phyloP scores from a whole-genome alignment of 1,140 invertebrate species.

The Brachionus manjavacas region DNA sequence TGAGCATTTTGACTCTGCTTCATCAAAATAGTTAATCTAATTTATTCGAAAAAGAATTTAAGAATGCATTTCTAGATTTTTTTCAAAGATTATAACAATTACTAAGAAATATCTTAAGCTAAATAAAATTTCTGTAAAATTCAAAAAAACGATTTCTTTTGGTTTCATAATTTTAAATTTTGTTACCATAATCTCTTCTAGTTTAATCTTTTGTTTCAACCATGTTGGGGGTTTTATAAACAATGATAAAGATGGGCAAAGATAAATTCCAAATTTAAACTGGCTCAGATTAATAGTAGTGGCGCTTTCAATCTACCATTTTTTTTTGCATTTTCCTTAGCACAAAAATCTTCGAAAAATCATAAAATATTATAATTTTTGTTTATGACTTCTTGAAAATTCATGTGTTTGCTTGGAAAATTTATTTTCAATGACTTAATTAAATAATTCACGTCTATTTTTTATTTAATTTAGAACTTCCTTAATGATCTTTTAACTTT shows the following conservation, averaged over 20 bases:
- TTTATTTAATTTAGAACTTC: not conserved
- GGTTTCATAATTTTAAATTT: not conserved
- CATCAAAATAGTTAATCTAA: not conserved
- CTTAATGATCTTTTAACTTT: not conserved
- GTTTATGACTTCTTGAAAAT: conserved; percentile 26
- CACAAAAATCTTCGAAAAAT: conserved; percentile 12
- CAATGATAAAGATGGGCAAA: not conserved
- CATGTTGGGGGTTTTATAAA: not conserved
- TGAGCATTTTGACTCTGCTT: not conserved
- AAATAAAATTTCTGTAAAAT: not conserved
- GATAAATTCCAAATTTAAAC: not conserved
- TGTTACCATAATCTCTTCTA: not conserved
- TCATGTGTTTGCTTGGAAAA: not conserved
- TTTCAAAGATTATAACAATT: not conserved
- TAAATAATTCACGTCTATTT: not conserved
- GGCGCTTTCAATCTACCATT: not conserved
- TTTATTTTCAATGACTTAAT: not conserved
- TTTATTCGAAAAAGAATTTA: conserved; percentile 19
- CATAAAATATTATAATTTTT: conserved; percentile 38
- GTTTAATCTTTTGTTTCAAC: not conserved
- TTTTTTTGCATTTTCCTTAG: not conserved
- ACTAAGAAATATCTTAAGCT: not conserved
- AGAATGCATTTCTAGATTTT: not conserved
- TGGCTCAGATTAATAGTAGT: not conserved
- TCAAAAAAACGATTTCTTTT: not conserved